A percentile compares a stretch with the other conserved stretches of the same genome.
Conservation (phyloP, 2,888 invertebrate species). For the Cerceris rybyensis region DNA sequence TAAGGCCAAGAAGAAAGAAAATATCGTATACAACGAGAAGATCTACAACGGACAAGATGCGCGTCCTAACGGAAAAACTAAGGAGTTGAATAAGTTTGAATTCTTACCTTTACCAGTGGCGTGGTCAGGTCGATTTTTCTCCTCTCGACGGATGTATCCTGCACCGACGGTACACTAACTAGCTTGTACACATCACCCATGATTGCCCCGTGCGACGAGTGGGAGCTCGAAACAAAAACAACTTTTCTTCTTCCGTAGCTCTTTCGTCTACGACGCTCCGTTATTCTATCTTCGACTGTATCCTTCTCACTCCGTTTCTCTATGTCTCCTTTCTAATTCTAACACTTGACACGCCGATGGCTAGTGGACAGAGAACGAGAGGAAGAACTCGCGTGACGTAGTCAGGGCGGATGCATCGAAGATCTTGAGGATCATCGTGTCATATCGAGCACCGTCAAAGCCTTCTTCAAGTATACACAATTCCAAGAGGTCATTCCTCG, state of each 20-base stretch:
- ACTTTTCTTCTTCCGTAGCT: neutral
- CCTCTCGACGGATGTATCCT: slow-evolving; percentile 56
- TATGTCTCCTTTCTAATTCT: neutral
- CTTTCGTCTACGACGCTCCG: neutral
- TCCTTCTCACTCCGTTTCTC: neutral
- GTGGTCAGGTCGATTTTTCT: slow-evolving; percentile 46
- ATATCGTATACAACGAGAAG: neutral
- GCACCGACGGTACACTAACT: slow-evolving; percentile 55
- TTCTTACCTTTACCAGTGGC: slow-evolving; percentile 38
- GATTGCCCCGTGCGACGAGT: slow-evolving; percentile 28
- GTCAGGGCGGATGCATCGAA: slow-evolving; percentile 43
- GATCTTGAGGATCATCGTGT: slow-evolving; percentile 60
- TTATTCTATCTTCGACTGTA: neutral
- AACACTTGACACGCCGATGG: slow-evolving; percentile 35
- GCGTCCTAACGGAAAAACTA: neutral
- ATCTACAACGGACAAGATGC: neutral
- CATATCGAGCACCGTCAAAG: slow-evolving; percentile 40
- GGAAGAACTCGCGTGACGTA: slow-evolving; percentile 16
- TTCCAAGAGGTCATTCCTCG: slow-evolving; percentile 44
- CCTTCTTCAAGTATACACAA: slow-evolving; percentile 28
- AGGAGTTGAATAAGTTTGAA: neutral
- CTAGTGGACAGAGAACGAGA: neutral
- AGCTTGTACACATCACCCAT: slow-evolving; percentile 63
- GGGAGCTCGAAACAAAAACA: slow-evolving; percentile 5
- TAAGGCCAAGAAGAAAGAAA: slow-evolving; percentile 16